Conservation (phyloP, 2,797 vertebrate species). For the Hafferia zeledoni region DNA sequence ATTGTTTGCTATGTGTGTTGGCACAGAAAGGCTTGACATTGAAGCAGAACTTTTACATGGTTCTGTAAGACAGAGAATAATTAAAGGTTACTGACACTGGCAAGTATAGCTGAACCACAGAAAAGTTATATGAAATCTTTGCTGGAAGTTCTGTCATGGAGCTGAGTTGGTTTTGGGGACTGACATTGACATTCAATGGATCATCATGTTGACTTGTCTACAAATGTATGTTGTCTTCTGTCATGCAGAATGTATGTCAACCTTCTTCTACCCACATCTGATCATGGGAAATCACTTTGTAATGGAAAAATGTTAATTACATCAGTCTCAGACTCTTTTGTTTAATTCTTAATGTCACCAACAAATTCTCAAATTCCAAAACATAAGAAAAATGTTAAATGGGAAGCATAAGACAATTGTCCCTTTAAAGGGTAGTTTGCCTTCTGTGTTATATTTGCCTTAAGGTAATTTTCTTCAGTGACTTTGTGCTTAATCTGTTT, state of each 20-base stretch:
- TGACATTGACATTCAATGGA: not conserved
- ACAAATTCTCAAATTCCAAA: not conserved
- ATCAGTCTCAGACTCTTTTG: not conserved
- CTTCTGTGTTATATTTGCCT: not conserved
- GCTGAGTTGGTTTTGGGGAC: not conserved
- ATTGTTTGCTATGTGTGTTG: not conserved
- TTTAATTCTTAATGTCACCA: not conserved
- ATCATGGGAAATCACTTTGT: not conserved
- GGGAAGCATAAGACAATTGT: not conserved
- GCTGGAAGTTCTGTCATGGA: not conserved
- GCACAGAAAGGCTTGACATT: not conserved
- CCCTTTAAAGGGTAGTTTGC: not conserved
- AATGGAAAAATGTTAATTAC: not conserved
- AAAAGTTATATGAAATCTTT: not conserved
- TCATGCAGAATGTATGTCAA: not conserved
- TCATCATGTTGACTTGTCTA: not conserved
- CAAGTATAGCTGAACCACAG: not conserved
- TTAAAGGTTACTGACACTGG: not conserved
- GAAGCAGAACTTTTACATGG: fast-evolving
- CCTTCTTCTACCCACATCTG: not conserved
- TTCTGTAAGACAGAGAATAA: not conserved
- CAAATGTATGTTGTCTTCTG: not conserved
- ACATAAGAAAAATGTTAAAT: not conserved
- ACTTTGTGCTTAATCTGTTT: not conserved
- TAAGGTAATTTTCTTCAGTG: not conserved